These are phyloP conservation scores for Eupithecia subfuscata DNA, from an alignment of 2,888 invertebrate genomes.

Conservation along the genomic window DNA sequence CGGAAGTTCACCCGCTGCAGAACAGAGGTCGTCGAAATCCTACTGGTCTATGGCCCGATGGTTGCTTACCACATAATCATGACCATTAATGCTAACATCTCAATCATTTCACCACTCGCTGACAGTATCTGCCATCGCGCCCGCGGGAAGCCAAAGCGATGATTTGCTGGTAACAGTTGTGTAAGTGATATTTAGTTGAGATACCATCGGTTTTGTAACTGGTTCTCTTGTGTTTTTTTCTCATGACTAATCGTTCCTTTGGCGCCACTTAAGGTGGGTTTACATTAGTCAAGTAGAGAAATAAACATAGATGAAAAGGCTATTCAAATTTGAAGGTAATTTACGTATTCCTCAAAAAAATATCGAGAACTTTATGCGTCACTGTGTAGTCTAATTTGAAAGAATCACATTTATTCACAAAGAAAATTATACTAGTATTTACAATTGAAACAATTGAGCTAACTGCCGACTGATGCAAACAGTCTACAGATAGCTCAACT, in stretches of 20 bases:
- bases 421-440: too few species aligned
- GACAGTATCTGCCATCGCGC: constrained; percentile 31
- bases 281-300: not conserved
- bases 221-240: not conserved
- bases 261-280: not conserved
- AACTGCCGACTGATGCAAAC: too few species aligned
- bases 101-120: constrained; percentile 34
- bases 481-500: too few species aligned
- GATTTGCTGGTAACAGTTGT: constrained; percentile 4
- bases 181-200: constrained; percentile 4
- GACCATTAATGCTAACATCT: constrained; percentile 37
- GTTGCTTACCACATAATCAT: constrained; percentile 4
- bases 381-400: too few species aligned
- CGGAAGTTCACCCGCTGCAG: too few species aligned
- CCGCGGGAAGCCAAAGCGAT: constrained; percentile 21
- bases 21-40: too few species aligned
- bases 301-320: not conserved
- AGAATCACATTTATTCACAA: too few species aligned
- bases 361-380: too few species aligned
- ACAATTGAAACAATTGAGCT: too few species aligned
- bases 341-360: too few species aligned
- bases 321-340: not conserved
- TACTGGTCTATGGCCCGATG: not conserved
- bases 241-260: not conserved
- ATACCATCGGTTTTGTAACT: constrained; percentile 10